Conservation (phyloP, 1,140 invertebrate species). For the Drosophila simulans region DNA sequence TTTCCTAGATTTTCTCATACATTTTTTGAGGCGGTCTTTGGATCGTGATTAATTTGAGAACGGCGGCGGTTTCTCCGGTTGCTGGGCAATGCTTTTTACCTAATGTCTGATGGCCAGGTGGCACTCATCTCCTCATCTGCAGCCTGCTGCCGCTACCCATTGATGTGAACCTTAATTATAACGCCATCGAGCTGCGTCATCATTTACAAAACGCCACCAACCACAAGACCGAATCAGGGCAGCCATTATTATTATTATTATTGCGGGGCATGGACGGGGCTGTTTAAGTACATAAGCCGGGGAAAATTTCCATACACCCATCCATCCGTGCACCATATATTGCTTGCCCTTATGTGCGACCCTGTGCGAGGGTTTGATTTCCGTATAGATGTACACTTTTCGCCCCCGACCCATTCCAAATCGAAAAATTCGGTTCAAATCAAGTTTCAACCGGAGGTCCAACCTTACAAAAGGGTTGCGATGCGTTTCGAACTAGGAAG, state of each 20-base stretch:
- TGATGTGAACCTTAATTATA: slow-evolving; percentile 76
- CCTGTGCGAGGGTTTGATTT: slow-evolving; percentile 3
- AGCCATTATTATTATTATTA: slow-evolving; percentile 49
- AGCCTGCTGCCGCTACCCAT: slow-evolving; percentile 27
- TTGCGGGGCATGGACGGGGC: slow-evolving; percentile 9
- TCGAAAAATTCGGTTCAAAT: not conserved
- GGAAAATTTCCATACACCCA: slow-evolving; percentile 22
- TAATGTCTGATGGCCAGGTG: slow-evolving; percentile 63
- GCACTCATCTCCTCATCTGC: slow-evolving; percentile 38
- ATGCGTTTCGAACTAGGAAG: not conserved
- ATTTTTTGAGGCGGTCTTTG: slow-evolving; percentile 30
- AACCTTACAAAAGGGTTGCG: not conserved
- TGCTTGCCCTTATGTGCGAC: slow-evolving; percentile 11
- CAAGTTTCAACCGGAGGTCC: not conserved
- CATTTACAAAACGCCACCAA: slow-evolving; percentile 63
- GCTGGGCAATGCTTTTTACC: slow-evolving; percentile 37
- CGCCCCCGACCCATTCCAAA: not conserved
- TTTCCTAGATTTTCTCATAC: slow-evolving; percentile 30
- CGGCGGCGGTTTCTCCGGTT: slow-evolving; percentile 13
- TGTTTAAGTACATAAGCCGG: slow-evolving; percentile 18
- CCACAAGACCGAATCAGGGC: slow-evolving; percentile 50
- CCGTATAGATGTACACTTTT: not conserved
- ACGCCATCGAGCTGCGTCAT: slow-evolving; percentile 76
- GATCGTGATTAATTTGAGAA: slow-evolving; percentile 66
- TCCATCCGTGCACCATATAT: not conserved